Base-by-base conservation (phyloP, 1,140 invertebrate genomes). In the Panulirus ornatus region DNA sequence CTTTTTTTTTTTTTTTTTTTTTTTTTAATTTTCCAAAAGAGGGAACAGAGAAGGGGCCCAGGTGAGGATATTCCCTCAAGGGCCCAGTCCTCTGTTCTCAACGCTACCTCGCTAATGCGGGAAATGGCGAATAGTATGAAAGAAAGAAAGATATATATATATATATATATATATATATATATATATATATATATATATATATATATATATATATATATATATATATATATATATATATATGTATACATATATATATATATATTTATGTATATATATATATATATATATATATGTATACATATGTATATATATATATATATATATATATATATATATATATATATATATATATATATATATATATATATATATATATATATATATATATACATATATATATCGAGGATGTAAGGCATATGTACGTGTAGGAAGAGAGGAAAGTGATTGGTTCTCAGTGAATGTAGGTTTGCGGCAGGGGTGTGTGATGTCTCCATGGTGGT, bases 291-390 rank as follows among this genome's bases (percentile, higher is more conserved):
- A 44, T 44, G 44, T 44, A 79, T 44, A 79, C 0, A 79, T 51
- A 79, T 27, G 47, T 51, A 79, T 16, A 79, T 79, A 47, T 51
- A 51, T 79, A 51, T 79, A 51, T 79, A n/a, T 54, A 34, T 47
- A 16, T 47, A 51, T 79, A 2, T 79, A 0, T 54, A 6, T 79
- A 6, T 79, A 0, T 78, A 22, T 78, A 27, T 78, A 79, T 79
- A 79, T 44, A 44, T 79, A 79, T 79, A 79, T 44, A 44, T 79
- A 79, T 47, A 47, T 47, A 79, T 79, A 47, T 34, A 47, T 79
- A 47, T 79, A 47, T n/a, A 44, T 44, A 22, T 38, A n/a, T 76
- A 40, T 36, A 36, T 78, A 42, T 78, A 78, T 44, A 78, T 78
- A 42, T 78, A 44, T 79, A n/a, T 79, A n/a, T 79, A 79, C 44